phyloP scores from a whole-genome alignment of 1,140 invertebrate genomes.

The Pteromalus puparum region DNA sequence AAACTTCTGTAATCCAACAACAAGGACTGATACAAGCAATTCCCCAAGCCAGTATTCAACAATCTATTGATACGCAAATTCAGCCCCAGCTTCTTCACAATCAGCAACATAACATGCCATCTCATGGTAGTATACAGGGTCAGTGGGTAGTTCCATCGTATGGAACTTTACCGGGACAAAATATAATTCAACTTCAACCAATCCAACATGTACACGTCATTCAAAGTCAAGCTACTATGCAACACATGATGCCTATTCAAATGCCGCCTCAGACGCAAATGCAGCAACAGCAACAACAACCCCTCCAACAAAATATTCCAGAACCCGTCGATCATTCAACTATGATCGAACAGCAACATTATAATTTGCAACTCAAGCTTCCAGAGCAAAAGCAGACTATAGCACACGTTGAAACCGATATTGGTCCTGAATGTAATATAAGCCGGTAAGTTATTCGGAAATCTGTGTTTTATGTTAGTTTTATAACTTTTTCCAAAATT shows the following conservation, averaged over 20 bases:
- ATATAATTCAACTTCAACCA: slow-evolving; percentile 58
- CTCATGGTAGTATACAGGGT: slow-evolving; percentile 56
- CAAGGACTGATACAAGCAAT: slow-evolving; percentile 40
- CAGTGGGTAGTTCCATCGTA: slow-evolving; percentile 64
- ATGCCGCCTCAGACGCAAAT: slow-evolving; percentile 56
- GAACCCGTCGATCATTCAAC: slow-evolving; percentile 50
- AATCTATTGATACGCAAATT: slow-evolving; percentile 55
- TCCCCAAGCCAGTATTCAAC: slow-evolving; percentile 54
- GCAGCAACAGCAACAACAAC: slow-evolving; percentile 52
- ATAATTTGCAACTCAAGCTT: slow-evolving; percentile 65
- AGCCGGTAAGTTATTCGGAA: slow-evolving; percentile 59
- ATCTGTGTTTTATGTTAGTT: slow-evolving; percentile 22
- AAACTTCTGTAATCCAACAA: slow-evolving; percentile 37
- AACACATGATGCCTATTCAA: slow-evolving; percentile 59
- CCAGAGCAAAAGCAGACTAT: slow-evolving; percentile 60
- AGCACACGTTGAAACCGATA: slow-evolving; percentile 62
- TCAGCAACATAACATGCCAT: slow-evolving; percentile 53
- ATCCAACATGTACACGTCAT: slow-evolving; percentile 63
- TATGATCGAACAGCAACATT: slow-evolving; percentile 57
- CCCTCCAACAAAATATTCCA: slow-evolving; percentile 54
- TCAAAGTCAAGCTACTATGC: slow-evolving; percentile 56
- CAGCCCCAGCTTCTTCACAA: slow-evolving; percentile 61
- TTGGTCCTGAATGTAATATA: slow-evolving; percentile 59
- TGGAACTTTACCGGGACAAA: slow-evolving; percentile 58
- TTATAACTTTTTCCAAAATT: slow-evolving; percentile 8